A percentile compares a stretch with the other conserved stretches of the same genome.
Evolutionary conservation across 2,888 invertebrate species (phyloP).

Genomic region (Dione juno): DNA sequence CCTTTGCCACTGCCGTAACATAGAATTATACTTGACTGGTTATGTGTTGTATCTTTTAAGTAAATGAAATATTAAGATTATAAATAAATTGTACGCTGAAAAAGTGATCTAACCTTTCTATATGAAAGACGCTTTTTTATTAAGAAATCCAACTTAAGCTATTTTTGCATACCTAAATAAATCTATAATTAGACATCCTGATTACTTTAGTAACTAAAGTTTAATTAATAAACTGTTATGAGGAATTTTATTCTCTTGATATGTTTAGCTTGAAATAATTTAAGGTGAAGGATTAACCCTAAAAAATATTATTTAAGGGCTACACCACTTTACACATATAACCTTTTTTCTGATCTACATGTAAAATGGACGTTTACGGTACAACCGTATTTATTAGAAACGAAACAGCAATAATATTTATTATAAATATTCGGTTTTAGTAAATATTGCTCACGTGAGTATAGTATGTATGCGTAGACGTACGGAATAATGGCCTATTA

Average conservation of each 20-base stretch:
- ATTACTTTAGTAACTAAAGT: too few species aligned
- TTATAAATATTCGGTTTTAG: constrained; percentile 43
- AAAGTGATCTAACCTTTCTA: neutral
- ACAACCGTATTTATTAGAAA: constrained; percentile 39
- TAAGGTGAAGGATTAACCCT: too few species aligned
- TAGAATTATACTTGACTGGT: constrained; percentile 29
- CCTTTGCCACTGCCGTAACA: constrained; percentile 44
- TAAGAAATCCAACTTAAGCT: neutral
- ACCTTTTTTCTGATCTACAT: neutral
- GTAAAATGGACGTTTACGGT: constrained; percentile 37
- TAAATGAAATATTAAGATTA: constrained; percentile 18
- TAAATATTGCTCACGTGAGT: constrained; percentile 50
- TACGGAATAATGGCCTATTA: constrained; percentile 38
- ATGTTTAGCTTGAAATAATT: too few species aligned
- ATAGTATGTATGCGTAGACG: constrained; percentile 48
- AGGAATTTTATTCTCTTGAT: too few species aligned
- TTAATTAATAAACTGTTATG: too few species aligned
- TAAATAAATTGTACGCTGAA: constrained; percentile 8
- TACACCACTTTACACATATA: neutral
- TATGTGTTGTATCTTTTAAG: constrained; percentile 17
- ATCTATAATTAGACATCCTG: too few species aligned
- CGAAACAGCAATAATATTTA: constrained; percentile 51
- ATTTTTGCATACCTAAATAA: too few species aligned
- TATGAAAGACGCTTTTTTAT: neutral
- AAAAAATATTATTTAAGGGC: neutral